Base-by-base conservation (phyloP, 1,140 invertebrate species). In the Sinella curviseta region DNA sequence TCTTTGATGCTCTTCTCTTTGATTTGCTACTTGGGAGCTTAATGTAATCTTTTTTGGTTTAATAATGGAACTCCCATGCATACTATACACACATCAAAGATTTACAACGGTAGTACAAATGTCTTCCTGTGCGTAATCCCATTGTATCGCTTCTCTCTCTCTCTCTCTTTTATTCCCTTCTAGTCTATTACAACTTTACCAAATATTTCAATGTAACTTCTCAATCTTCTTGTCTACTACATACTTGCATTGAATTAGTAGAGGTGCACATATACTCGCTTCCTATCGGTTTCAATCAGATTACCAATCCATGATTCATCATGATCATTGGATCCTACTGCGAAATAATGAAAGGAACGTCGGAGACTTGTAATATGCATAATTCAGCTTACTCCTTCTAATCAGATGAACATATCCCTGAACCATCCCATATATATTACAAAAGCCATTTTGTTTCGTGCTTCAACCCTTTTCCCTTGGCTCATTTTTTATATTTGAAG, bases 301-400 rank as follows among this genome's bases (percentile, higher is more conserved):
- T 60, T 60, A 60, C 24, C 14, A 60, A 60, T 60, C 24, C 55
- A 60, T 60, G 55, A 60, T n/a, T n/a, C n/a, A n/a, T n/a, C n/a
- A n/a, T n/a, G n/a, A n/a, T 60, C 55, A 60, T 12, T 60, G n/a
- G n/a, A 24, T 60, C 55, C 55, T 60, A 60, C 55, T 60, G 55
- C 24, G 55, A 60, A 60, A 14, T 60, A 48, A 8, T 8, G 17
- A 48, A 48, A 4, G 39, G 39, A 4, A 48, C 17, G 39, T 8
- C 4, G 17, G 39, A 48, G 39, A 8, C 39, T n/a, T n/a, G n/a
- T n/a, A 8, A 48, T 48, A 48, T 48, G 39, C 17, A 48, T 48
- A 48, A 48, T 48, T 48, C 17, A 48, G 39, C 17, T 48, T 48
- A 48, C 4, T 48, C 4, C 39, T 48, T n/a, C n/a, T n/a, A n/a